These are phyloP conservation scores for Squalus acanthias DNA, from an alignment of 2,797 vertebrate species.

Conservation along the genomic window DNA sequence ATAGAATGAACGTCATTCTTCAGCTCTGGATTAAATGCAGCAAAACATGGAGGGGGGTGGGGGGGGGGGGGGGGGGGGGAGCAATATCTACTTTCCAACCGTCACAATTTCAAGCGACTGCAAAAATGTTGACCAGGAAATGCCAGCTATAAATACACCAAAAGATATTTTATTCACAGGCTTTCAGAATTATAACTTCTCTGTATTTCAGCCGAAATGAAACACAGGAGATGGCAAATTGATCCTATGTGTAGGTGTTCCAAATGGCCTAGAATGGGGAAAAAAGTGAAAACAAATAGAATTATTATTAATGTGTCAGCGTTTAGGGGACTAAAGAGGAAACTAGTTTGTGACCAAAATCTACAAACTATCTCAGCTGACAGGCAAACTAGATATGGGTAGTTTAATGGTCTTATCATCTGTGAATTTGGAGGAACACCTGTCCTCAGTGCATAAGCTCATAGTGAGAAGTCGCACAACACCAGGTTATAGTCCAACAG, in stretches of 20 bases:
- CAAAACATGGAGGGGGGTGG: not conserved
- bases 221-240: not conserved
- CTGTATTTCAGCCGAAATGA: not conserved
- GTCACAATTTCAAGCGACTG: not conserved
- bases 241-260: not conserved
- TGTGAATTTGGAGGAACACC: not conserved
- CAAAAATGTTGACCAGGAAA: not conserved
- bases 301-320: not conserved
- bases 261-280: not conserved
- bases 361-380: not conserved
- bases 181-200: not conserved
- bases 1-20: not conserved
- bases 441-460: not conserved
- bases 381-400: not conserved
- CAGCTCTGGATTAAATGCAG: not conserved
- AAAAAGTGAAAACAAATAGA: not conserved
- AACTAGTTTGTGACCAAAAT: not conserved
- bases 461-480: too few species aligned
- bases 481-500: too few species aligned
- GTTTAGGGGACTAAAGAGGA: not conserved
- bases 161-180: not conserved
- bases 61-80: too few species aligned
- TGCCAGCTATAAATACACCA: not conserved
- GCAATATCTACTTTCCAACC: not conserved
- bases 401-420: not conserved